Percentiles rank a stretch among this genome's conserved stretches.
Conservation (phyloP, 1,140 invertebrate species). For the Drosophila virilis region DNA sequence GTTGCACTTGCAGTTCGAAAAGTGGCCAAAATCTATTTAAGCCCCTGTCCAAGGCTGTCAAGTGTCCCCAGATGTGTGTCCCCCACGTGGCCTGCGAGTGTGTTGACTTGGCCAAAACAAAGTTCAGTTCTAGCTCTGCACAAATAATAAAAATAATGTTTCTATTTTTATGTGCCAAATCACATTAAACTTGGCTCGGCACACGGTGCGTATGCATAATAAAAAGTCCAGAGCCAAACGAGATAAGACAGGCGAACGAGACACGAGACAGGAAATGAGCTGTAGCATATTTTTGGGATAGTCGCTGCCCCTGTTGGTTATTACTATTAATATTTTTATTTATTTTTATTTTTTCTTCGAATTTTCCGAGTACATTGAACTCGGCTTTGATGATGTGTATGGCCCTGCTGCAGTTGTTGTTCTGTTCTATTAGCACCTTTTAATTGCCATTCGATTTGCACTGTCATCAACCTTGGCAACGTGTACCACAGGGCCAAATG, state of each 20-base stretch:
- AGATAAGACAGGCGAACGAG: conserved; percentile 72
- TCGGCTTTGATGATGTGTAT: conserved; percentile 54
- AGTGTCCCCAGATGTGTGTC: conserved; percentile 38
- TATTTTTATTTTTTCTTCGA: neutral
- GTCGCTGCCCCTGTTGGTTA: conserved; percentile 3
- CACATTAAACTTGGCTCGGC: conserved; percentile 68
- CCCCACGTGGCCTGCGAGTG: conserved; percentile 23
- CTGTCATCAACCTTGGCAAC: conserved; percentile 73
- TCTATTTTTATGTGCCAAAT: conserved; percentile 79
- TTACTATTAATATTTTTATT: too few species aligned
- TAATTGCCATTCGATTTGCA: conserved; percentile 75
- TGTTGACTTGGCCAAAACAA: conserved; percentile 36
- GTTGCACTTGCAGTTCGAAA: conserved; percentile 70
- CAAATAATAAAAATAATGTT: conserved; percentile 69
- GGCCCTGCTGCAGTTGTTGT: conserved; percentile 25
- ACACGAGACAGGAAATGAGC: conserved; percentile 69
- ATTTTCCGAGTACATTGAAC: conserved; percentile 55
- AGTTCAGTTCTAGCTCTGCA: conserved; percentile 41
- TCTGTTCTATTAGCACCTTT: conserved; percentile 57
- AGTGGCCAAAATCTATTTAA: conserved; percentile 58
- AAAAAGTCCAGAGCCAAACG: conserved; percentile 67
- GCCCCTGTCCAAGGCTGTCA: conserved; percentile 48
- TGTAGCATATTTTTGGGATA: neutral
- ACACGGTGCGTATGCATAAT: conserved; percentile 75
- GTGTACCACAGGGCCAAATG: conserved; percentile 1